Evolutionary conservation across 2,888 invertebrate species (phyloP), one percentile per base, ranked within the genome.

Genomic region (Pristionchus arcanus): DNA sequence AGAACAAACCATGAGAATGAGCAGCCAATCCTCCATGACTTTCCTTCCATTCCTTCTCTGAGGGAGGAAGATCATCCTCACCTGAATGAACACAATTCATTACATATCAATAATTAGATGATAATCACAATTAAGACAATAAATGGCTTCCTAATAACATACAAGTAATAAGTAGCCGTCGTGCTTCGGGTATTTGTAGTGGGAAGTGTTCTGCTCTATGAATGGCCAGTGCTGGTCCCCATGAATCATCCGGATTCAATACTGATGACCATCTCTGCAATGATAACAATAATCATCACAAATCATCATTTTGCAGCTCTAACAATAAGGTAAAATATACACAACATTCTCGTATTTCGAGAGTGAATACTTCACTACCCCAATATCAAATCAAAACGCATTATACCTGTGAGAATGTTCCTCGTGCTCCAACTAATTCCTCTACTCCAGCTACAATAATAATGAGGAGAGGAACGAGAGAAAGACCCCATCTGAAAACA

Each of bases 401-500:
- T 34, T 42, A 19, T 85, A 95, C 95, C 92, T 93, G 92, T 9
- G 93, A 91, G 68, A 94, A 91, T 31, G 93, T 92, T 63, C 95
- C 95, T 49, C 93, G 91, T 0, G 93, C 93, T 31, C 89, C 88
- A 77, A 91, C 92, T 55, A 96, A 93, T 91, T 96, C 96, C 91
- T 96, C 95, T 31, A 96, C 93, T 0, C 97, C 96, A 49, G 97
- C 97, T 4, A 97, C 95, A 0, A 97, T 97, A 94, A 97, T 96
- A 1, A 97, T 96, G 0, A 96, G 93, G 2, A 97, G 96, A 0
- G 97, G 97, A 1, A 97, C 96, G 1, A 97, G 91, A 0, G 97
- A 97, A 89, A 97, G 96, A 84, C 96, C 94, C 97, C 97, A 97
- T 11, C 97, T 97, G 53, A 97, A 95, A 0, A 59, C 19, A 59